Base-by-base conservation (phyloP, 2,113 vertebrate species). In the Datnioides undecimradiatus region DNA sequence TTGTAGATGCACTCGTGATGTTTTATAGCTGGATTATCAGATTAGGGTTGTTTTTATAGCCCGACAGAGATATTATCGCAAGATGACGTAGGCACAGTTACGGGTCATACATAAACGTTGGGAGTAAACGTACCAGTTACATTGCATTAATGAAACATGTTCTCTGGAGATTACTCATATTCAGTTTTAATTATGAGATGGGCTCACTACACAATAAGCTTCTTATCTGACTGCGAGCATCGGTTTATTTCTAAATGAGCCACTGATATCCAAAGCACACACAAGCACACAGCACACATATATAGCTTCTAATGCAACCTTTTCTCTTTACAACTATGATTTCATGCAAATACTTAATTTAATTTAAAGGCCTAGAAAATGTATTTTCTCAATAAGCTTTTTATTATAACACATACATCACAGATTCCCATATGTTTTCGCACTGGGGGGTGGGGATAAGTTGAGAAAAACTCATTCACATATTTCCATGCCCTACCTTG, bases 171-270 rank as follows among this genome's bases (percentile, higher is more conserved):
- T 91, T 84, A 90, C 84, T 85, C 59, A 76, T 73, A 79, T 79
- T 83, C 66, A 40, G 43, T 80, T 90, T 90, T 91, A 93, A 90
- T 93, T 90, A 91, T 80, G 85, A 83, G 77, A 90, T 90, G 90
- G 87, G 79, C 45, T 89, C 81, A 81, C 67, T 43, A 48, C 58
- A 79, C 52, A 71, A 81, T 90, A 92, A 90, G 87, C 88, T 62
- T 62, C 85, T 93, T 91, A 91, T 92, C 79, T 72, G 67, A 74
- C 64, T 79, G 46, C 38, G 75, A 79, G 64, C 73, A 88, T 90
- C 78, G 52, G 57, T 84, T 87, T 72, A 79, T 85, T 79, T 73
- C 67, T 55, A 83, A 90, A 91, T 65, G 75, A 88, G 64, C 38
- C 63, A 76, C 69, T 66, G 68, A 87, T 87, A 85, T 76, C 38